Evolutionary conservation across 2,113 vertebrate genomes (phyloP).

Genomic region (Cacatua alba): DNA sequence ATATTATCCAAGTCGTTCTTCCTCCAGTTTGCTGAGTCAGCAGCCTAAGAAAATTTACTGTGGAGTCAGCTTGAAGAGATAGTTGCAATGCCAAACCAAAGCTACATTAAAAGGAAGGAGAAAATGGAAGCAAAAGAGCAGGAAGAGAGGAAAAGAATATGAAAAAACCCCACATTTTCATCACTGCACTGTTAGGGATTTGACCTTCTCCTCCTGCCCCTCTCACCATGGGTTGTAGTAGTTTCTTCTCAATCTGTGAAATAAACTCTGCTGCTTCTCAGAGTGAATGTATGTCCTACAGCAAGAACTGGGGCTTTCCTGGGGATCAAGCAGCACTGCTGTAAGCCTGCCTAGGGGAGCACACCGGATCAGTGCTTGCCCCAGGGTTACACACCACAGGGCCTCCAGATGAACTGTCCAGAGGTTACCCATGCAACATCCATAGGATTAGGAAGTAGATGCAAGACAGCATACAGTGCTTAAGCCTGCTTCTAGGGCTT

Average conservation of each 20-base stretch:
- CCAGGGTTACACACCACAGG: background rate
- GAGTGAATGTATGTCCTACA: fast-evolving
- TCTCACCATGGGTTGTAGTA: background rate
- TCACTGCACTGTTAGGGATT: background rate
- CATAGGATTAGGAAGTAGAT: background rate
- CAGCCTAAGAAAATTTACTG: background rate
- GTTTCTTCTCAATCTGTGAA: background rate
- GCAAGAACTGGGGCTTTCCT: background rate
- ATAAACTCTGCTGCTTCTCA: background rate
- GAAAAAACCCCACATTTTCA: fast-evolving
- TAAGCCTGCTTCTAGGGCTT: background rate
- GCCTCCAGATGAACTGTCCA: background rate
- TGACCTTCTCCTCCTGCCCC: background rate
- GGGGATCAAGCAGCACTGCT: background rate
- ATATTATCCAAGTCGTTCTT: background rate
- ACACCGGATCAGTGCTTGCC: background rate
- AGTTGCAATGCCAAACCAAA: background rate
- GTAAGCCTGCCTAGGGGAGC: background rate
- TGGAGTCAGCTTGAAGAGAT: background rate
- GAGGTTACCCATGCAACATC: fast-evolving
- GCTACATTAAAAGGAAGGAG: background rate
- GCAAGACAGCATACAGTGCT: background rate
- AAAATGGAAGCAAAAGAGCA: background rate
- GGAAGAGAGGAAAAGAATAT: background rate
- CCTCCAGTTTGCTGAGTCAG: background rate